A percentile compares a stretch with the other conserved stretches of the same genome.
These are phyloP conservation scores for Acestrorhynchus altus DNA, from an alignment of 2,797 vertebrate genomes.

Conservation along the genomic window DNA sequence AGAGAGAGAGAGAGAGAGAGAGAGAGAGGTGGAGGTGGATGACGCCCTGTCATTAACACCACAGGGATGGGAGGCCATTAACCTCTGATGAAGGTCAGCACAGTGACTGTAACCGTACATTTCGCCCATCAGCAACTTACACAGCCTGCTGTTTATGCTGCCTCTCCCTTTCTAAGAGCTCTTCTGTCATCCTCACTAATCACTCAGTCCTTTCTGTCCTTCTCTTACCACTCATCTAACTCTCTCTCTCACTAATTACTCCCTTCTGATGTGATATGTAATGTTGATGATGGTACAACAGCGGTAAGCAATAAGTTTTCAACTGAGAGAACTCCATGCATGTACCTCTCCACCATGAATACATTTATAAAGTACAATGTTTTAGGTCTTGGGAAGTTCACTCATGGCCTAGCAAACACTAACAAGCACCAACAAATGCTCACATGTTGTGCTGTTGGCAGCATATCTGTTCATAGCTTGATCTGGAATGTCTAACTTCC, in stretches of 20 bases:
- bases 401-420: too few species aligned
- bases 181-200: not conserved
- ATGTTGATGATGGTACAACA: too few species aligned
- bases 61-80: conserved; percentile 39
- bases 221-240: not conserved
- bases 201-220: not conserved
- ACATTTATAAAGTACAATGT: too few species aligned
- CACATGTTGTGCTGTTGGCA: too few species aligned
- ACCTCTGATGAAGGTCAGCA: conserved; percentile 43
- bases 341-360: too few species aligned
- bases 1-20: conserved; percentile 22
- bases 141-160: conserved; percentile 42
- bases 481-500: too few species aligned
- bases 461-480: too few species aligned
- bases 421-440: too few species aligned
- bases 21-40: conserved; percentile 24
- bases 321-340: too few species aligned
- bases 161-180: conserved; percentile 9
- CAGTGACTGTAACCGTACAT: conserved; percentile 32
- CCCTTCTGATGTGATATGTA: too few species aligned
- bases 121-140: conserved; percentile 35
- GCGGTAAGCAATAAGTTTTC: too few species aligned
- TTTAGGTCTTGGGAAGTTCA: too few species aligned
- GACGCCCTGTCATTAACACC: conserved; percentile 46
- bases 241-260: not conserved